Conservation (phyloP, 2,888 invertebrate genomes). For the Thymelicus acteon region DNA sequence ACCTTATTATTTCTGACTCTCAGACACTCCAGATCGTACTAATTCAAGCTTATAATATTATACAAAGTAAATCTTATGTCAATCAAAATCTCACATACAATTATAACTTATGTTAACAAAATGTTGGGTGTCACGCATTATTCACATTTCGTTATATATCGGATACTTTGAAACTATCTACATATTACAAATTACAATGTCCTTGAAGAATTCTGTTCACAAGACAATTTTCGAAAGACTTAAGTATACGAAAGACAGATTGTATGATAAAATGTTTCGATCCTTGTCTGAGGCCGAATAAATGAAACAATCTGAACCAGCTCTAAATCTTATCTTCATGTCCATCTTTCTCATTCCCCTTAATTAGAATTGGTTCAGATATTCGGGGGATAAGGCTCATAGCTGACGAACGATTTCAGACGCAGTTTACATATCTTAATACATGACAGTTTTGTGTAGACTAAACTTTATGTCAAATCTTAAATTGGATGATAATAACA, state of each 20-base stretch:
- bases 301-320: constrained; percentile 32
- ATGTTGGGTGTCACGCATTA: no score
- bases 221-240: neutral
- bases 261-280: constrained; percentile 20
- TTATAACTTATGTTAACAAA: no score
- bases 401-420: constrained; percentile 3
- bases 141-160: no score
- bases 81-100: no score
- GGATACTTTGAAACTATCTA: no score
- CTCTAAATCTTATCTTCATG: constrained; percentile 68
- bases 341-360: constrained; percentile 73
- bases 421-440: neutral
- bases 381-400: constrained; percentile 19
- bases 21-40: no score
- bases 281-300: constrained; percentile 19
- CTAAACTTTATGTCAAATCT: no score
- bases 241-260: neutral
- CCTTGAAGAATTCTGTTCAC: neutral
- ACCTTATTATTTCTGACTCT: no score
- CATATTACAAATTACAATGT: neutral
- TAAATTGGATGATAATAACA: no score
- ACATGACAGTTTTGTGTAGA: neutral
- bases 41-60: no score
- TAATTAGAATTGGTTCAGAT: constrained; percentile 69
- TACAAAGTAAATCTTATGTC: no score